Evolutionary conservation across 2,797 vertebrate species (phyloP), one percentile per base, ranked within the genome.

Genomic region (Acanthiza pusilla): DNA sequence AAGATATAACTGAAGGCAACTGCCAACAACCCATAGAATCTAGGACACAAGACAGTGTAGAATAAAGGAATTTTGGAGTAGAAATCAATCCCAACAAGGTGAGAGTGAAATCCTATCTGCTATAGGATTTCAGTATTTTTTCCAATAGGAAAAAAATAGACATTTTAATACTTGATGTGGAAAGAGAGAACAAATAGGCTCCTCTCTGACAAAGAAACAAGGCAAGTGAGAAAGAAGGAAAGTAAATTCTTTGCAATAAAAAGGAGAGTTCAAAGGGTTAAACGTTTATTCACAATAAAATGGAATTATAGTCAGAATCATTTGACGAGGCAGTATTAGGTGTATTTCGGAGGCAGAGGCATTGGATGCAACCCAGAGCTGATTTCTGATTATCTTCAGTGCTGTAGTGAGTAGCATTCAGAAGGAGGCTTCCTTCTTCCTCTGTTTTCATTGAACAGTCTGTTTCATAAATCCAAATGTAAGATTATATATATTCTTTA

Each of bases 1-100:
- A 96, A 96, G 73, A 65, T 95, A 75, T 85, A 96, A 95, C 68
- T 26, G 72, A 54, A 88, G 70, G 71, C 43, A 88, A 75, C 53
- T 93, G 88, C 61, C 94, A 92, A 54, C 45, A 92, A 54, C 73
- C 66, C 55, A 6, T 50, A 92, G 68, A 90, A 81, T 91, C 55
- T 72, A 93, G 94, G 83, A 72, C 68, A 94, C 13, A 25, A 78
- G 54, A 47, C 85, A 51, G 63, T 86, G 11, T 60, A 60, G 80
- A 95, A 88, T 68, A 75, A 83, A 75, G 47, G 79, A 96, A 57
- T 26, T 79, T 86, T 91, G 82, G 32, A 90, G 22, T n/a, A n/a
- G 74, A 75, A 89, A 80, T 58, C 10, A 83, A 42, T 82, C 91
- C 22, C 62, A 65, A 62, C 17, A 61, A 87, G 58, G 58, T 71